Percentiles rank a stretch among this genome's conserved stretches.
These are phyloP conservation scores for Papilio helenus DNA, from an alignment of 1,140 invertebrate genomes.

Conservation along the genomic window DNA sequence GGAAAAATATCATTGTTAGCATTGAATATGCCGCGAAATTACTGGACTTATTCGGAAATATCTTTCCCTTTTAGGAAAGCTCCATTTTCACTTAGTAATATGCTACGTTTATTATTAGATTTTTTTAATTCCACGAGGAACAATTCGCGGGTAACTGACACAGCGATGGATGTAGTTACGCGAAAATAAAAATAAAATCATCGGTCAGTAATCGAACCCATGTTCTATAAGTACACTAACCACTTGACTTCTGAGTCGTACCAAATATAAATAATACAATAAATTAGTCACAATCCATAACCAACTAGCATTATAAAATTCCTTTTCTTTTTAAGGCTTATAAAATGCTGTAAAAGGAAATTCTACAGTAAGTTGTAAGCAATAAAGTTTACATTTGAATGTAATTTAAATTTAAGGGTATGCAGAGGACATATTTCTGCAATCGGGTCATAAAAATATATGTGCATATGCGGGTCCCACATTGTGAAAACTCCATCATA, in stretches of 20 bases:
- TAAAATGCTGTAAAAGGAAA: background rate
- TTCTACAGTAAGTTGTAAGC: background rate
- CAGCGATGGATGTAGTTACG: too few species aligned
- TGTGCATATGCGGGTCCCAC: constrained; percentile 37
- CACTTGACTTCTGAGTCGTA: background rate
- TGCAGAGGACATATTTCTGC: constrained; percentile 36
- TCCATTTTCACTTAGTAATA: too few species aligned
- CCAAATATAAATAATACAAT: constrained; percentile 24
- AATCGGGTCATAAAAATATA: constrained; percentile 39
- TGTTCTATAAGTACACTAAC: background rate
- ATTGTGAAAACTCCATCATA: constrained; percentile 12
- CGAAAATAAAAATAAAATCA: background rate
- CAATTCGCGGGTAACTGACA: background rate
- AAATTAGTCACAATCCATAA: constrained; percentile 30
- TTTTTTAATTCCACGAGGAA: too few species aligned
- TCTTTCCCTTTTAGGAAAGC: too few species aligned
- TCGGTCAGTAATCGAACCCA: background rate
- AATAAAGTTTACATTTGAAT: constrained; percentile 20
- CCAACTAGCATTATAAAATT: constrained; percentile 30
- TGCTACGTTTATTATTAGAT: too few species aligned
- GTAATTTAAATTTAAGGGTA: background rate
- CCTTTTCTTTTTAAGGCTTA: constrained; percentile 15
- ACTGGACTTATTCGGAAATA: too few species aligned
- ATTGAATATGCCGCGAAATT: too few species aligned
- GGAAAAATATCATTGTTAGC: too few species aligned